These are phyloP conservation scores for Cyanocitta stelleri DNA, from an alignment of 2,113 vertebrate genomes.

Conservation along the genomic window DNA sequence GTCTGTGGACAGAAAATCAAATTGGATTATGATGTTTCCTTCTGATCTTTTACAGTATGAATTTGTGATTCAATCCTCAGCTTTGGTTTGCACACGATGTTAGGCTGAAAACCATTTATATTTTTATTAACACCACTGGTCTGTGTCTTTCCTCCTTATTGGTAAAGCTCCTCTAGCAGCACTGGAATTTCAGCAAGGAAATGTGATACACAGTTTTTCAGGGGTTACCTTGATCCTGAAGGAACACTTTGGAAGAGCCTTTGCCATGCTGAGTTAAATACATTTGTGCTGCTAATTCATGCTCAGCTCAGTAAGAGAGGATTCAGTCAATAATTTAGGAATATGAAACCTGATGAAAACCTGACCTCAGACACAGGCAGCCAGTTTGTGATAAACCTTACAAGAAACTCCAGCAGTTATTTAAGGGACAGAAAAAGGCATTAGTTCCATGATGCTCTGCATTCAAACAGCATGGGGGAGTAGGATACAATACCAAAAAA, in stretches of 20 bases:
- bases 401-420: neutral
- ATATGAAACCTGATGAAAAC: neutral
- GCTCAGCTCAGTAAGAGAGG: neutral
- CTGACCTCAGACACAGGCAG: neutral
- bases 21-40: conserved; percentile 50
- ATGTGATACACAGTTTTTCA: neutral
- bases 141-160: neutral
- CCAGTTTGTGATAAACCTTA: neutral
- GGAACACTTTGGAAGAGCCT: neutral
- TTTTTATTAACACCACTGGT: neutral
- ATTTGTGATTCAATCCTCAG: conserved; percentile 1
- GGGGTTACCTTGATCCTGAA: neutral
- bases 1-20: conserved; percentile 59
- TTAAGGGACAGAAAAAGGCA: neutral
- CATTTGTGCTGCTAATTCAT: neutral
- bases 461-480: neutral
- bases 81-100: neutral
- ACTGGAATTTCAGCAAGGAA: neutral
- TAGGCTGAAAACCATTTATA: neutral
- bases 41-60: conserved; percentile 22
- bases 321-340: neutral
- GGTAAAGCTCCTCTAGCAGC: neutral
- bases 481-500: neutral
- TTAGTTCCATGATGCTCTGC: neutral
- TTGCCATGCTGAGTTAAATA: neutral